These are phyloP conservation scores for Macrostomum lignano DNA, from an alignment of 1,140 invertebrate genomes.

Conservation along the genomic window DNA sequence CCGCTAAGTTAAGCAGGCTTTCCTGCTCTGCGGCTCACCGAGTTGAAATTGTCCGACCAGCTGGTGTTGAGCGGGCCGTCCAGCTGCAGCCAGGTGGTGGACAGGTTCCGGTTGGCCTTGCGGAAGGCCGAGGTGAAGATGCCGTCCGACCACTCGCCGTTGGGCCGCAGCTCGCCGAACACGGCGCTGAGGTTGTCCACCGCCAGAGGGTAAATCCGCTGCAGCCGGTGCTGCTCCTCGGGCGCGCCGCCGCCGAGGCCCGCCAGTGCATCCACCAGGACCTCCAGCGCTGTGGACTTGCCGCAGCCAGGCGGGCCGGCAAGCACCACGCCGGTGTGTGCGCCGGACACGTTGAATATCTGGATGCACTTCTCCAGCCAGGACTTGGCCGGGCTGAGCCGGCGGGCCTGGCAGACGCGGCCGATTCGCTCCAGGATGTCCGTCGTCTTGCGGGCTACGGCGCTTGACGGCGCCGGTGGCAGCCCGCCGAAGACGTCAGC, in stretches of 20 bases:
- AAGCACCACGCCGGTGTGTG: too few relatives aligned
- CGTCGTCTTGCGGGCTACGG: too few relatives aligned
- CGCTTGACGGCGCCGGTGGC: constrained; percentile 18
- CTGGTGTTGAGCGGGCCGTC: constrained; percentile 18
- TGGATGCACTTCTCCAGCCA: constrained; percentile 23
- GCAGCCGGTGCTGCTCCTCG: constrained; percentile 18
- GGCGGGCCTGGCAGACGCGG: too few relatives aligned
- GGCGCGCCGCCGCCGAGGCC: constrained; percentile 8
- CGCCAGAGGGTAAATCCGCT: constrained; percentile 20
- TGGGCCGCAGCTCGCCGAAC: constrained; percentile 20
- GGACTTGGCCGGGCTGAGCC: too few relatives aligned
- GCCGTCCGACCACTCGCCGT: constrained; percentile 23
- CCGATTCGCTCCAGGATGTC: too few relatives aligned
- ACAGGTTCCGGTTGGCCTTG: constrained; percentile 24
- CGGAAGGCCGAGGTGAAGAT: constrained; percentile 21
- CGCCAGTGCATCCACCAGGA: constrained; percentile 16
- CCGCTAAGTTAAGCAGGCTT: too few relatives aligned
- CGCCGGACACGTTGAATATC: constrained; percentile 15
- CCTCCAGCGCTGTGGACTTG: constrained; percentile 23
- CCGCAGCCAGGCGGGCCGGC: constrained; percentile 23
- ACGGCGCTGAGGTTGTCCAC: constrained; percentile 20
- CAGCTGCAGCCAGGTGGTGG: constrained; percentile 24
- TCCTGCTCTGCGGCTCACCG: constrained; percentile 10
- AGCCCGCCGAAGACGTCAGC: constrained; percentile 19
- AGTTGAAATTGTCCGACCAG: constrained; percentile 24